A percentile compares a stretch with the other conserved stretches of the same genome.
These are phyloP conservation scores for Characodon lateralis DNA, from an alignment of 2,797 vertebrate species.

Conservation along the genomic window DNA sequence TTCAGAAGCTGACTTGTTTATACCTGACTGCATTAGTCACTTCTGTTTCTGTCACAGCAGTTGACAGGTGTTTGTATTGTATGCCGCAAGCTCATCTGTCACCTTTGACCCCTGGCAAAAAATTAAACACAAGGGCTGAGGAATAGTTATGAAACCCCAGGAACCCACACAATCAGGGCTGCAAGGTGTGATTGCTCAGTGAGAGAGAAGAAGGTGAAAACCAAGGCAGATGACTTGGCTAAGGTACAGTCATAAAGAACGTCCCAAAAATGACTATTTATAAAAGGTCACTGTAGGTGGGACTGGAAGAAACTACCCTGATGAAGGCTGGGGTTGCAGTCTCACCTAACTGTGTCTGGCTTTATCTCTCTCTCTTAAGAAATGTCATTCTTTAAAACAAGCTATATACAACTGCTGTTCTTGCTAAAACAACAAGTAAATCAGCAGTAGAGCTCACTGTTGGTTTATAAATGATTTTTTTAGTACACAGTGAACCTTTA, in stretches of 20 bases:
- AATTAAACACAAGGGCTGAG: slow-evolving; percentile 12
- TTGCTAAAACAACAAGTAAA: slow-evolving; percentile 4
- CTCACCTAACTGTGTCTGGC: neutral
- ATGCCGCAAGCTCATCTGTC: slow-evolving; percentile 50
- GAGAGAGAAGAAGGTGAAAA: slow-evolving; percentile 8
- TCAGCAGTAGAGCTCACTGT: slow-evolving; percentile 2
- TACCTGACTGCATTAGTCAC: slow-evolving; percentile 53
- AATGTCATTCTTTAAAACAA: slow-evolving; percentile 3
- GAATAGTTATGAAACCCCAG: slow-evolving; percentile 25
- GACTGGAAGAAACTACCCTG: neutral
- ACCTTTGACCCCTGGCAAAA: slow-evolving; percentile 57
- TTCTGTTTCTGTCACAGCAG: slow-evolving; percentile 26
- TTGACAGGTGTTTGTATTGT: slow-evolving; percentile 46
- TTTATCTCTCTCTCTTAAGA: neutral
- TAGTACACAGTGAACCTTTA: neutral
- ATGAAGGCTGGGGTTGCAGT: neutral
- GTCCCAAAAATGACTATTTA: slow-evolving; percentile 16
- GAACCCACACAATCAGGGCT: slow-evolving; percentile 8
- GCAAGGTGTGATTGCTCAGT: slow-evolving; percentile 10
- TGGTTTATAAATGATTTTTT: neutral
- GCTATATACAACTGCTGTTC: neutral
- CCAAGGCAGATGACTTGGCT: neutral
- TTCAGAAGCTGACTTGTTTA: slow-evolving; percentile 49
- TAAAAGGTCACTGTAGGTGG: neutral
- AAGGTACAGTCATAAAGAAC: slow-evolving; percentile 10